Conservation (phyloP, 35 echinoderm and acorn worm genomes). For the Strongylocentrotus purpuratus region DNA sequence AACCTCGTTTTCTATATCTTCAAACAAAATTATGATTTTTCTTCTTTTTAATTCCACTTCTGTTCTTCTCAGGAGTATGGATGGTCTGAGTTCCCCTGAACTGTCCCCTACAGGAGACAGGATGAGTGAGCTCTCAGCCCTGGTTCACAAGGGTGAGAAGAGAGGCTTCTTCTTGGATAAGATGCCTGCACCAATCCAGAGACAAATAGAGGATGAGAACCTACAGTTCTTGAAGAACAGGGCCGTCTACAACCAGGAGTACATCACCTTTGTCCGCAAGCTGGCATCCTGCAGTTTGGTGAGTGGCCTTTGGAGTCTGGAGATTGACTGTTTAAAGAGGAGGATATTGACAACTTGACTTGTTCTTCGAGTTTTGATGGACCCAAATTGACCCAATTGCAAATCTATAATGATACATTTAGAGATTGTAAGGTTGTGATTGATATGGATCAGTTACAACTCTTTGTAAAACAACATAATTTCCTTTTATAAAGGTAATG, state of each 20-base stretch:
- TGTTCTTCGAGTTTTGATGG: too few relatives aligned
- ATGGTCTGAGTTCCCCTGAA: conserved; percentile 85
- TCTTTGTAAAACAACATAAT: too few relatives aligned
- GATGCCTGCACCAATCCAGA: conserved; percentile 89
- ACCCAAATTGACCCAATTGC: too few relatives aligned
- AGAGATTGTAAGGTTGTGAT: too few relatives aligned
- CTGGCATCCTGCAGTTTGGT: conserved; percentile 92
- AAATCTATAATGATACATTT: too few relatives aligned
- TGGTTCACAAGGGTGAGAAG: conserved; percentile 90
- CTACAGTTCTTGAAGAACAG: conserved; percentile 83
- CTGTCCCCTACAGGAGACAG: conserved; percentile 83
- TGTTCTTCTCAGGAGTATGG: conserved; percentile 56
- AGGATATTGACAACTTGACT: too few relatives aligned
- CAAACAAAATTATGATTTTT: too few relatives aligned
- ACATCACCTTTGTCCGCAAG: conserved; percentile 87
- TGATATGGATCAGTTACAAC: too few relatives aligned
- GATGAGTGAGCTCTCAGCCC: conserved; percentile 83
- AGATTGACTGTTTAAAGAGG: neutral
- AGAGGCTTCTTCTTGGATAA: conserved; percentile 87
- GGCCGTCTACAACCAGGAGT: conserved; percentile 84
- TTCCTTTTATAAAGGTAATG: too few relatives aligned
- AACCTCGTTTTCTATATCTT: too few relatives aligned
- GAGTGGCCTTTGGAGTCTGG: conserved; percentile 29
- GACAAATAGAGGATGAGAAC: conserved; percentile 80
- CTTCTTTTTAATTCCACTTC: neutral